Evolutionary conservation across 2,888 invertebrate genomes (phyloP).

Genomic region (Melikaiella ostensackeni): DNA sequence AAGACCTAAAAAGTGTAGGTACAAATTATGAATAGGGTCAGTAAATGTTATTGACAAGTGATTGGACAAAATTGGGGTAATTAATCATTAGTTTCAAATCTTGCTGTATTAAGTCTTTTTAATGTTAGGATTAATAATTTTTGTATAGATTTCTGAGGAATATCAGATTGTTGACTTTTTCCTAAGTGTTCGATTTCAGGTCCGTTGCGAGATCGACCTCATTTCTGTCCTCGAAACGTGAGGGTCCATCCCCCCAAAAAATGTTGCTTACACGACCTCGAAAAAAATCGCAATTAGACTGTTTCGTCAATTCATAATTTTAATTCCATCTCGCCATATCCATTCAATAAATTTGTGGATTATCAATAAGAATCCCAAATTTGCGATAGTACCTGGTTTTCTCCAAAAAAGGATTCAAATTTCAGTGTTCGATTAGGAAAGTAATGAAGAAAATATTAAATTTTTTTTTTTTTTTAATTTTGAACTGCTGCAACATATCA

Average conservation of each 20-base stretch:
- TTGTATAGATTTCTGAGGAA: background rate
- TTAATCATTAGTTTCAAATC: background rate
- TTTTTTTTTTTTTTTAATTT: background rate
- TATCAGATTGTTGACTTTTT: background rate
- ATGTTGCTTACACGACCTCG: conserved; percentile 29
- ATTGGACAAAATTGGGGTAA: conserved; percentile 10
- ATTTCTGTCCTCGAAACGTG: conserved; percentile 26
- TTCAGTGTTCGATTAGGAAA: too few relatives aligned
- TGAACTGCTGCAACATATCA: conserved; percentile 1
- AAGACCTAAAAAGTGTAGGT: background rate
- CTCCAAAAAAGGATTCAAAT: conserved; percentile 5
- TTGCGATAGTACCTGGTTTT: conserved; percentile 26
- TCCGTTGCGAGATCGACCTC: conserved; percentile 32
- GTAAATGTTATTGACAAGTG: conserved; percentile 9
- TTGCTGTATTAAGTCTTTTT: conserved; percentile 14
- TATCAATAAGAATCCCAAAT: background rate
- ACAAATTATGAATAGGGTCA: background rate
- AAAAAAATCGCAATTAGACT: conserved; percentile 9
- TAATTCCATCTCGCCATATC: conserved; percentile 12
- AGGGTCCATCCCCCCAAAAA: background rate
- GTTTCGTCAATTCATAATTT: background rate
- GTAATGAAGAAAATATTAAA: background rate
- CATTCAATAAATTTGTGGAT: conserved; percentile 6
- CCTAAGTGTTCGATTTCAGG: conserved; percentile 13
- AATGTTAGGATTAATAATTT: conserved; percentile 6